Percentiles rank a stretch among this genome's conserved stretches.
phyloP scores from a whole-genome alignment of 2,113 vertebrate genomes.

The Chlorodrepanis virens region DNA sequence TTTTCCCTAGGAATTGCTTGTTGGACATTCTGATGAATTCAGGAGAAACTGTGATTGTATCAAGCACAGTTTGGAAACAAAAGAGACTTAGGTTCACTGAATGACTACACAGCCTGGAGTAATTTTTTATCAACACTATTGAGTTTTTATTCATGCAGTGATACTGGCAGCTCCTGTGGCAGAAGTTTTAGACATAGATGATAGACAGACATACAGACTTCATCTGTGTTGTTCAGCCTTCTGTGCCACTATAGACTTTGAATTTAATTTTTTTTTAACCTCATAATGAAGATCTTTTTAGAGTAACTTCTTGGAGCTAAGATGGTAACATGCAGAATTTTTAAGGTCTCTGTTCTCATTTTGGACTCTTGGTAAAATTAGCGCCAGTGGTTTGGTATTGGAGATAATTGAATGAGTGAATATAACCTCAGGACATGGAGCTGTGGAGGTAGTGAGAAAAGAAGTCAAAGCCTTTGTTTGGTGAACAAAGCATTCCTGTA shows the following conservation, averaged over 20 bases:
- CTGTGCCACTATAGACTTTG: background rate
- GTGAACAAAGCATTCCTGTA: background rate
- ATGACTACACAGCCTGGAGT: background rate
- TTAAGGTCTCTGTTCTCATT: background rate
- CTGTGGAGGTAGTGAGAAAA: background rate
- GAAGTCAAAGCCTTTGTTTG: background rate
- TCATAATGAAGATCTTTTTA: background rate
- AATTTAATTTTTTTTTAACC: background rate
- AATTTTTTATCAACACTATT: slow-evolving; percentile 7
- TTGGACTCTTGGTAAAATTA: background rate
- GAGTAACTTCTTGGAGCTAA: background rate
- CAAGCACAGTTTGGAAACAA: background rate
- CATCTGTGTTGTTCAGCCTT: background rate
- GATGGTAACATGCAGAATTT: background rate
- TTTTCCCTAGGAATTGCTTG: background rate
- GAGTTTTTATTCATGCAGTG: background rate
- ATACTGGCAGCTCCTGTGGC: background rate
- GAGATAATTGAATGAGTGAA: background rate
- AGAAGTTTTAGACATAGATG: background rate
- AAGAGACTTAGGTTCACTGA: background rate
- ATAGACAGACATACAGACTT: background rate
- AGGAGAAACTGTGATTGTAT: background rate
- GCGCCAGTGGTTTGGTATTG: background rate
- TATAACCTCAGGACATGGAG: background rate
- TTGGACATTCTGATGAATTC: background rate